These are phyloP conservation scores for Belgica antarctica DNA, from an alignment of 2,888 invertebrate genomes.

Conservation along the genomic window DNA sequence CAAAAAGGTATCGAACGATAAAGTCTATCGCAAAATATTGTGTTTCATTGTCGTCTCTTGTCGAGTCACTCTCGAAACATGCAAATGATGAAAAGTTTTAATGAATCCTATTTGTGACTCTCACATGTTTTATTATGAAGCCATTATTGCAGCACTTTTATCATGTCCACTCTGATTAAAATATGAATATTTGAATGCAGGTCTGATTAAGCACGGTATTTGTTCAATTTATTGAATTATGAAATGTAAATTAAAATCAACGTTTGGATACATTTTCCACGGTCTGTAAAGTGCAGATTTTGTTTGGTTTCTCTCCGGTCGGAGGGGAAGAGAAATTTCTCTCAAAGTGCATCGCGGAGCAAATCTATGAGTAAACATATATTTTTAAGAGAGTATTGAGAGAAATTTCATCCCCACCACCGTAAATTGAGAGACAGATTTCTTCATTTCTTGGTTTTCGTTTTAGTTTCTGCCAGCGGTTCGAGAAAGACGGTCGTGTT, in stretches of 20 bases:
- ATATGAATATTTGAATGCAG: background rate
- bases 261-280: background rate
- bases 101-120: background rate
- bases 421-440: background rate
- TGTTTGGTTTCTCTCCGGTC: background rate
- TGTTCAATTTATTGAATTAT: slow-evolving; percentile 22
- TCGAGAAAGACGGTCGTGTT: background rate
- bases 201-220: slow-evolving; percentile 32
- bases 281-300: background rate
- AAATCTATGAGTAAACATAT: background rate
- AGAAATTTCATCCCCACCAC: slow-evolving; percentile 20
- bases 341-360: slow-evolving; percentile 2
- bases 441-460: background rate
- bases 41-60: background rate
- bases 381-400: slow-evolving; percentile 12
- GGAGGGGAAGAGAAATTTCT: slow-evolving; percentile 8
- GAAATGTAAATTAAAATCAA: slow-evolving; percentile 32
- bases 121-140: background rate
- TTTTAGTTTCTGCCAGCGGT: slow-evolving; percentile 17
- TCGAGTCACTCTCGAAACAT: too few relatives aligned
- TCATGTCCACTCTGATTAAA: background rate
- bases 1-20: slow-evolving; percentile 23
- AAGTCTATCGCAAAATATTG: slow-evolving; percentile 31
- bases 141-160: background rate
- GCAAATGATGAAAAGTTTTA: slow-evolving; percentile 3